These are phyloP conservation scores for Philereme transversata DNA, from an alignment of 2,888 invertebrate species.

Conservation along the genomic window DNA sequence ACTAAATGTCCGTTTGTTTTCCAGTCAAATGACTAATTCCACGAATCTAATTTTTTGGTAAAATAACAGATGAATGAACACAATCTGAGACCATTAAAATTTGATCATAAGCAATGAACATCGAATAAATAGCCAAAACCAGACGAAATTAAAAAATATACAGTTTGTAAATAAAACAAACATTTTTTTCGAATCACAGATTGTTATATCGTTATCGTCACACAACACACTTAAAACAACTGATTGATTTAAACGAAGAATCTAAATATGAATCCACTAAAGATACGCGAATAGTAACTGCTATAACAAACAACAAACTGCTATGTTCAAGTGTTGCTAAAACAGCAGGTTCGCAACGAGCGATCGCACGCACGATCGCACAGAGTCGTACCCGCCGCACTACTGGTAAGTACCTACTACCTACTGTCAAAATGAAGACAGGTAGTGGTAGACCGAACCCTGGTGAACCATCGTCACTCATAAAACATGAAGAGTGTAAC, in stretches of 20 bases:
- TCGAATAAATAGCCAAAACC: too few relatives aligned
- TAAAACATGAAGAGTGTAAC: slow-evolving; percentile 1
- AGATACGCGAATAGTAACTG: slow-evolving; percentile 12
- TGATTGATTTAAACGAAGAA: background rate
- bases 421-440: slow-evolving; percentile 51
- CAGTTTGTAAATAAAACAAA: too few relatives aligned
- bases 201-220: slow-evolving; percentile 1
- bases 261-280: slow-evolving; percentile 1
- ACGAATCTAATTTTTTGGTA: too few relatives aligned
- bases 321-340: slow-evolving; percentile 16
- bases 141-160: too few relatives aligned
- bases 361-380: slow-evolving; percentile 61
- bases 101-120: too few relatives aligned
- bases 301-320: slow-evolving; percentile 12
- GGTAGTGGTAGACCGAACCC: slow-evolving; percentile 24
- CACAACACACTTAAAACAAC: background rate
- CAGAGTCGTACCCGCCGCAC: slow-evolving; percentile 46
- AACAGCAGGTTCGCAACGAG: slow-evolving; percentile 29
- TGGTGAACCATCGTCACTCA: slow-evolving; percentile 3
- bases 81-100: too few relatives aligned
- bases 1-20: too few relatives aligned
- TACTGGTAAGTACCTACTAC: slow-evolving; percentile 30
- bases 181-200: background rate
- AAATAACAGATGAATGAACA: too few relatives aligned
- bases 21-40: too few relatives aligned